Evolutionary conservation across 2,797 vertebrate genomes (phyloP).

Genomic region (Manis pentadactyla): DNA sequence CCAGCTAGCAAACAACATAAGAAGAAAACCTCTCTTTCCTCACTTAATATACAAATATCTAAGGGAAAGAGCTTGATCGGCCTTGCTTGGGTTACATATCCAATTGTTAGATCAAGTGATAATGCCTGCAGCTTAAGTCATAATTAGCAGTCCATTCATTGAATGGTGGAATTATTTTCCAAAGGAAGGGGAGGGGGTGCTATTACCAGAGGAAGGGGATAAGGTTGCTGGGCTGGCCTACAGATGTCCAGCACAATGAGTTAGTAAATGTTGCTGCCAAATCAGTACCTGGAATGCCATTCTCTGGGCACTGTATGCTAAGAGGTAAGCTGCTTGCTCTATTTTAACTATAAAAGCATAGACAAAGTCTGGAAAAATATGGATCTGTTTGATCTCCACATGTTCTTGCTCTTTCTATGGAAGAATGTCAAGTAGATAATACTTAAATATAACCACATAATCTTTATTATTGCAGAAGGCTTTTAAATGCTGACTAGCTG

Average conservation of each 20-base stretch:
- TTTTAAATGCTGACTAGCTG: slow-evolving; percentile 72
- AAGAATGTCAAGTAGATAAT: slow-evolving; percentile 34
- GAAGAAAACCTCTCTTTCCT: not conserved
- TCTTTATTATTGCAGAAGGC: slow-evolving; percentile 68
- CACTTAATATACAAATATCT: slow-evolving; percentile 2
- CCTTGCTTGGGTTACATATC: not conserved
- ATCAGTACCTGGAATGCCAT: not conserved
- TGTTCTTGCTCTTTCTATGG: slow-evolving; percentile 53
- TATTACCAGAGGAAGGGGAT: not conserved
- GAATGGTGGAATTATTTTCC: not conserved
- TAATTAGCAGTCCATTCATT: not conserved
- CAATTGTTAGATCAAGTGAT: not conserved
- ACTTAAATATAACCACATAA: slow-evolving; percentile 45
- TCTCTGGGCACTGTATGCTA: not conserved
- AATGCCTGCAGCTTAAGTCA: not conserved
- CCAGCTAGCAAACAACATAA: not conserved
- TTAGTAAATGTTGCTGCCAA: not conserved
- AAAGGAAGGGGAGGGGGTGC: not conserved
- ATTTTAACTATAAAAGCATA: slow-evolving; percentile 16
- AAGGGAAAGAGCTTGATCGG: not conserved
- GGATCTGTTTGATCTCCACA: not conserved
- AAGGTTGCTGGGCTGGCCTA: not conserved
- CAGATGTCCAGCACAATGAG: not conserved
- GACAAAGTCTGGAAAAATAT: not conserved
- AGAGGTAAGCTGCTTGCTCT: slow-evolving; percentile 18